Base-by-base conservation (phyloP, 1,140 invertebrate genomes). In the Popillia japonica region DNA sequence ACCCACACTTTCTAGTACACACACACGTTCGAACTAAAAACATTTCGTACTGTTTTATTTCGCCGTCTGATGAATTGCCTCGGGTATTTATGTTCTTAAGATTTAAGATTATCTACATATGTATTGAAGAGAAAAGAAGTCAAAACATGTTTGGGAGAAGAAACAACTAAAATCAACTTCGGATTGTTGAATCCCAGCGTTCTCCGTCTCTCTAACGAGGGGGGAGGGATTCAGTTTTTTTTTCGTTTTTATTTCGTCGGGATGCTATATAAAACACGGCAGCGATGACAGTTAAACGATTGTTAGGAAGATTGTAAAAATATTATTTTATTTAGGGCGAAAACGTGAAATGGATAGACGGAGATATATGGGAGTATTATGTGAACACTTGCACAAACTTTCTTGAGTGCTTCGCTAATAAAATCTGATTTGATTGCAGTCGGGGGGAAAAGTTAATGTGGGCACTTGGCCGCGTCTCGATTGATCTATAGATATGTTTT, bases 31-130 rank as follows among this genome's bases (percentile, higher is more conserved):
- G 22, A 34, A 68, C 10, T 48, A 14, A 64, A 27, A 68, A 68
- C 61, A 34, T 68, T 17, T 68, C 27, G 61, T 68, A 68, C 61
- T 68, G 61, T 68, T 68, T 68, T 68, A 68, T 68, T 68, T 68
- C 61, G 11, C 20, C 61, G 61, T 68, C 27, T 34, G 61, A 68
- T 68, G 61, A 68, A 68, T 68, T 68, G 61, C 20, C 22, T 23
- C 22, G 7, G 22, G 6, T 68, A 68, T 68, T 68, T 68, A 34
- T 22, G 61, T 68, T 68, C 27, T 68, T 68, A 68, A 68, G 61
- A 68, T 68, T 68, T 68, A 68, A 22, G 61, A 68, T 22, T 68
- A 27, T 27, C 61, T 27, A 68, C 61, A 22, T 68, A 9, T 34
- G 22, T 22, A 20, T 17, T 22, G 61, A 22, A 14, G 22, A 68